Percentiles rank a stretch among this genome's conserved stretches.
Evolutionary conservation across 2,113 vertebrate species (phyloP).

Genomic region (Ophiodon elongatus): DNA sequence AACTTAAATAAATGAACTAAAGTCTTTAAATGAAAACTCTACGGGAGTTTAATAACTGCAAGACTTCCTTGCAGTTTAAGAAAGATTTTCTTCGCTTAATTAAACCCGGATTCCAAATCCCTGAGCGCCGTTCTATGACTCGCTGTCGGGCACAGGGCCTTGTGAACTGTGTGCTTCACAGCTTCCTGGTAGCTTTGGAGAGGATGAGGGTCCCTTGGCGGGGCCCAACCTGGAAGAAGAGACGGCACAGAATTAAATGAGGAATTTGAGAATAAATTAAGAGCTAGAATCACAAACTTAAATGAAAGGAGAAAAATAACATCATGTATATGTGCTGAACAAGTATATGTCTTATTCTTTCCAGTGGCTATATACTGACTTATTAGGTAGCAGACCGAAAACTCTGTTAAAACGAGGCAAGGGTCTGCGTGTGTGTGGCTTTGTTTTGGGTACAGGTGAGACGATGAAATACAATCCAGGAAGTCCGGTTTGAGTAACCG

Average conservation of each 20-base stretch:
- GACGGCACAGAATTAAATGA: slow-evolving; percentile 25
- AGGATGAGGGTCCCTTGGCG: background rate
- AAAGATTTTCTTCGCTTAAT: slow-evolving; percentile 44
- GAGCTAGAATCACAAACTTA: background rate
- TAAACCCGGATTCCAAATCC: slow-evolving; percentile 43
- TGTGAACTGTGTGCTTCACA: background rate
- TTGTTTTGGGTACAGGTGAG: background rate
- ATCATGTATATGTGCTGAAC: background rate
- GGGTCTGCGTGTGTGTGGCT: background rate
- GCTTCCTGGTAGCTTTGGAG: slow-evolving; percentile 26
- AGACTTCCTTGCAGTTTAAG: slow-evolving; percentile 10
- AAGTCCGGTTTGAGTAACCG: background rate
- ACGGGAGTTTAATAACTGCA: slow-evolving; percentile 2
- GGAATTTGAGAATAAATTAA: background rate
- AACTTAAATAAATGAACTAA: slow-evolving; percentile 9
- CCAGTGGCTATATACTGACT: background rate
- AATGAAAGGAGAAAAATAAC: background rate
- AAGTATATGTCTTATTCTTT: background rate
- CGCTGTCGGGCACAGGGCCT: slow-evolving; percentile 9
- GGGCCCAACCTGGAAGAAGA: slow-evolving; percentile 39
- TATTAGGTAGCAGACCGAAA: background rate
- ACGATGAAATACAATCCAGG: background rate
- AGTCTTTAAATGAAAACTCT: slow-evolving; percentile 50
- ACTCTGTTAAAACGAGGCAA: background rate
- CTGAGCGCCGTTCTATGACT: background rate